Conservation (phyloP, 2,113 vertebrate species). For the Chitala chitala region DNA sequence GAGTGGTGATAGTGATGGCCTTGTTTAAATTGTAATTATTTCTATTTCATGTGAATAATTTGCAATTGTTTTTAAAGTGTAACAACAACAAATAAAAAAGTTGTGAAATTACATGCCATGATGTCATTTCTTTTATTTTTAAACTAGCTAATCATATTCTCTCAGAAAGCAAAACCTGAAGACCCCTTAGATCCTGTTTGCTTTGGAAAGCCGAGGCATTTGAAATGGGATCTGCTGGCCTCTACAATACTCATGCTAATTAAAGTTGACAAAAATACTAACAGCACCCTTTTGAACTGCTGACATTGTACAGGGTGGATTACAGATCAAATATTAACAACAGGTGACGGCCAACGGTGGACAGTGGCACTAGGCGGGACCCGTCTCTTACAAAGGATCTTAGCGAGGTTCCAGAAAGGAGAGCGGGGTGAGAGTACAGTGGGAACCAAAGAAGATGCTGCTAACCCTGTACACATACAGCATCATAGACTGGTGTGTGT, state of each 20-base stretch:
- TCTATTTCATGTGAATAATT: slow-evolving; percentile 24
- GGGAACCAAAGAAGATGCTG: neutral
- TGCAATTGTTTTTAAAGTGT: slow-evolving; percentile 55
- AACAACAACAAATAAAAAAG: slow-evolving; percentile 34
- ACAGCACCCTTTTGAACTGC: slow-evolving; percentile 77
- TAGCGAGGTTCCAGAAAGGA: neutral
- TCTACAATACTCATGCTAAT: slow-evolving; percentile 72
- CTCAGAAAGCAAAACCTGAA: slow-evolving; percentile 36
- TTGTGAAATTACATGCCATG: neutral
- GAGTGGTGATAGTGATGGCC: neutral
- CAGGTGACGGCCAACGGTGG: slow-evolving; percentile 60
- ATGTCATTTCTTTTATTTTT: neutral
- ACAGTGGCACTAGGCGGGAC: slow-evolving; percentile 27
- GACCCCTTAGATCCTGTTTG: slow-evolving; percentile 63
- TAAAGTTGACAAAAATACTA: slow-evolving; percentile 75
- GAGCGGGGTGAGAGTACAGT: neutral
- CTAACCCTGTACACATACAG: neutral
- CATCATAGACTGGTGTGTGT: neutral
- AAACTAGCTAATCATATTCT: neutral
- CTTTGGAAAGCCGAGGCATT: slow-evolving; percentile 46
- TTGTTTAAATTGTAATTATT: slow-evolving; percentile 43
- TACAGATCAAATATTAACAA: slow-evolving; percentile 72
- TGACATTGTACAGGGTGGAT: slow-evolving; percentile 71
- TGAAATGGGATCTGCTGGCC: slow-evolving; percentile 70
- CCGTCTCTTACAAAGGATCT: slow-evolving; percentile 27